Evolutionary conservation across 2,113 vertebrate species (phyloP).

Genomic region (Gymnarchus niloticus): DNA sequence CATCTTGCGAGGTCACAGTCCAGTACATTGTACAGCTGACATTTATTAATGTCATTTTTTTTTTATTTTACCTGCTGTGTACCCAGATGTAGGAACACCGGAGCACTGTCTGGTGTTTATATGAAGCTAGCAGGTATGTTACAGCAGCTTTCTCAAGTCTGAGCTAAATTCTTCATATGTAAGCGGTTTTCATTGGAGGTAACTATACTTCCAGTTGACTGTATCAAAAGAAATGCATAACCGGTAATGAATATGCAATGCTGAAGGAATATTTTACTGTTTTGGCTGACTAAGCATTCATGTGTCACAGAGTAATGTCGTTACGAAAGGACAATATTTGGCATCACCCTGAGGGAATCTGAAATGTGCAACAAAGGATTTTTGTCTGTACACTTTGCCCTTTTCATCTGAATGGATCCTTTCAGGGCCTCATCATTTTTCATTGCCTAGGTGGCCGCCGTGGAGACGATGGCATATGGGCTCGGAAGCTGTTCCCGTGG

Average conservation of each 20-base stretch:
- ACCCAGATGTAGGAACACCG: background rate
- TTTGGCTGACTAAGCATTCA: conserved; percentile 13
- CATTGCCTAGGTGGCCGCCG: background rate
- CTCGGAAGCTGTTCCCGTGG: background rate
- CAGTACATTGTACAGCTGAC: background rate
- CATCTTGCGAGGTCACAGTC: background rate
- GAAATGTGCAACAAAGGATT: conserved; percentile 4
- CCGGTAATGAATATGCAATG: conserved; percentile 5
- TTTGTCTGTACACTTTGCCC: background rate
- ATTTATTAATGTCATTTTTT: conserved; percentile 5
- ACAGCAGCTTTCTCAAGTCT: background rate
- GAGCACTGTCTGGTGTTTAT: background rate
- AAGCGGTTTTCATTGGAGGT: background rate
- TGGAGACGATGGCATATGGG: background rate
- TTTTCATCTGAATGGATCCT: background rate
- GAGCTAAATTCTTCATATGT: background rate
- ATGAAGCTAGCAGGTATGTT: background rate
- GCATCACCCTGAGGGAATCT: conserved; percentile 9
- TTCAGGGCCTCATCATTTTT: background rate
- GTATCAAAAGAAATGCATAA: background rate
- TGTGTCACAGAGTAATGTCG: conserved; percentile 9
- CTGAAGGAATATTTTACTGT: conserved; percentile 25
- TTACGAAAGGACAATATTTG: conserved; percentile 23
- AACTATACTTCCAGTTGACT: background rate
- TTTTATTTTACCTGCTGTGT: background rate